A percentile compares a stretch with the other conserved stretches of the same genome.
Conservation (phyloP, 2,888 invertebrate genomes). For the Pandemis cinnamomeana region DNA sequence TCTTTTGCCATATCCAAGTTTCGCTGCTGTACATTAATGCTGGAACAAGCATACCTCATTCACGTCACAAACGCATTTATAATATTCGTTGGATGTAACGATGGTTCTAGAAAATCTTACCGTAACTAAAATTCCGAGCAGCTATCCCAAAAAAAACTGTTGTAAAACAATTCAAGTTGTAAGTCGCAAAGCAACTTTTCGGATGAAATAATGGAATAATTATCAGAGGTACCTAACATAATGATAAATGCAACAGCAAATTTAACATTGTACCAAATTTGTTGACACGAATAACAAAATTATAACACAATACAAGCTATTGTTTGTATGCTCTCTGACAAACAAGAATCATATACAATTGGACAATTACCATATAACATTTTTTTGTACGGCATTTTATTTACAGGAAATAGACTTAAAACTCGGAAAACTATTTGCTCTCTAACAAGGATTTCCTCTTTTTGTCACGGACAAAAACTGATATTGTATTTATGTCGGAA, state of each 20-base stretch:
- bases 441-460: background rate
- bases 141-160: background rate
- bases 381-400: background rate
- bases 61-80: no score
- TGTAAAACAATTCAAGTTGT: background rate
- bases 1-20: no score
- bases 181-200: background rate
- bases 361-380: background rate
- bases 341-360: constrained; percentile 13
- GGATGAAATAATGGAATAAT: background rate
- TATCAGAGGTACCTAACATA: background rate
- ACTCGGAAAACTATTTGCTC: constrained; percentile 3
- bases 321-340: background rate
- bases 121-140: no score
- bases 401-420: constrained; percentile 11
- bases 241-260: background rate
- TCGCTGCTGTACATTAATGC: no score
- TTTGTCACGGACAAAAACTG: background rate
- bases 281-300: constrained; percentile 14
- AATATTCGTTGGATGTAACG: no score
- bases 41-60: no score
- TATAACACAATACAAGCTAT: constrained; percentile 16
- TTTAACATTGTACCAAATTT: background rate
- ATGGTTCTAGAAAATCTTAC: no score
- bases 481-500: background rate